Percentiles rank a stretch among this genome's conserved stretches.
These are phyloP conservation scores for Zosterops lateralis DNA, from an alignment of 2,113 vertebrate species.

Conservation along the genomic window DNA sequence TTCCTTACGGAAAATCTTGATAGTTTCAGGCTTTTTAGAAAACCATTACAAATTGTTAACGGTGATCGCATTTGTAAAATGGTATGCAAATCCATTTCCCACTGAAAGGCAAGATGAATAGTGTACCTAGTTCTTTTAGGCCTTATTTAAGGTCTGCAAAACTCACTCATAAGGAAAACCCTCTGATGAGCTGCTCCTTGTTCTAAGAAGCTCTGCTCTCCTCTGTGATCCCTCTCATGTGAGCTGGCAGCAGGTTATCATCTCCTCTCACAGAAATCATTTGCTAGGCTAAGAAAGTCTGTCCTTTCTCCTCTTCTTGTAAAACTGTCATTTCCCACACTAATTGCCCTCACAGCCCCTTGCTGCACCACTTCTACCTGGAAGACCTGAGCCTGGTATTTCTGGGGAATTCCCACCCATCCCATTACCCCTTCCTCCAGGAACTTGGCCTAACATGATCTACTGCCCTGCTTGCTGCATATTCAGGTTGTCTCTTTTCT, in stretches of 20 bases:
- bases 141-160: neutral
- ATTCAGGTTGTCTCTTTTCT: neutral
- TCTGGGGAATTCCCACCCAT: neutral
- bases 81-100: neutral
- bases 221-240: neutral
- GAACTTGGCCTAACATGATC: neutral
- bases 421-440: neutral
- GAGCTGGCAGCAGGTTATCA: neutral
- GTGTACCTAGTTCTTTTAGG: neutral
- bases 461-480: neutral
- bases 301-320: neutral
- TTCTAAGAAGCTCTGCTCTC: neutral
- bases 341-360: neutral
- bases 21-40: neutral
- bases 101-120: neutral
- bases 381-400: neutral
- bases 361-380: neutral
- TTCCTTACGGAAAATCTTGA: neutral
- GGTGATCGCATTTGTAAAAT: neutral
- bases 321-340: neutral
- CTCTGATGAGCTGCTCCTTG: neutral
- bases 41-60: neutral
- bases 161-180: neutral
- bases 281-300: neutral
- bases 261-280: neutral